A percentile compares a stretch with the other conserved stretches of the same genome.
Conservation (phyloP, 2,797 vertebrate species). For the Setipinna tenuifilis region DNA sequence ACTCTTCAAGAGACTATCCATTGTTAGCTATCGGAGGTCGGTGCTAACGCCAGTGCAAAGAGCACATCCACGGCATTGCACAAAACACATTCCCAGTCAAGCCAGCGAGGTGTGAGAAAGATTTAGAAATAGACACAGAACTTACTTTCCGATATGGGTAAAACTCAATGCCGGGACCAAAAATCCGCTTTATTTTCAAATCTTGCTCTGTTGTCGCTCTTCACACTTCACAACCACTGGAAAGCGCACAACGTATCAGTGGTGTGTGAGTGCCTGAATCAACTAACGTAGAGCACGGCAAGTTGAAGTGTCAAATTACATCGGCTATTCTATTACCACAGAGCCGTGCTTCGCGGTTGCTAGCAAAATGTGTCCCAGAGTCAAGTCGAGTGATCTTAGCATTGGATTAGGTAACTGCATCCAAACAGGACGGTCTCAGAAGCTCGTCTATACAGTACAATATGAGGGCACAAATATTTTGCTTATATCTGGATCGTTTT, state of each 20-base stretch:
- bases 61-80: constrained; percentile 53
- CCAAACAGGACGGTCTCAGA: not conserved
- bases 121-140: constrained; percentile 77
- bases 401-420: constrained; percentile 45
- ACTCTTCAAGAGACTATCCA: constrained; percentile 77
- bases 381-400: constrained; percentile 55
- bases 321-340: constrained; percentile 98
- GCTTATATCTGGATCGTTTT: not conserved
- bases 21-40: constrained; percentile 80
- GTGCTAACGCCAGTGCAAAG: constrained; percentile 66
- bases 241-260: constrained; percentile 83
- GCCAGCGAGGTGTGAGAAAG: constrained; percentile 63
- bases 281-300: constrained; percentile 96
- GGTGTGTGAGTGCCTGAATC: constrained; percentile 98
- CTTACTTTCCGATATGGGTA: constrained; percentile 85
- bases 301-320: constrained; percentile 99
- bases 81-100: constrained; percentile 61
- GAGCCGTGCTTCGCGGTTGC: constrained; percentile 85
- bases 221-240: constrained; percentile 86
- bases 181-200: constrained; percentile 18
- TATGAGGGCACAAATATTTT: constrained; percentile 1
- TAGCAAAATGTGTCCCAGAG: constrained; percentile 87
- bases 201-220: constrained; percentile 65
- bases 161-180: constrained; percentile 56
- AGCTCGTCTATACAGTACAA: not conserved